Percentiles rank a stretch among this genome's conserved stretches.
phyloP scores from a whole-genome alignment of 1,140 invertebrate species.

The Antheraea mylitta region DNA sequence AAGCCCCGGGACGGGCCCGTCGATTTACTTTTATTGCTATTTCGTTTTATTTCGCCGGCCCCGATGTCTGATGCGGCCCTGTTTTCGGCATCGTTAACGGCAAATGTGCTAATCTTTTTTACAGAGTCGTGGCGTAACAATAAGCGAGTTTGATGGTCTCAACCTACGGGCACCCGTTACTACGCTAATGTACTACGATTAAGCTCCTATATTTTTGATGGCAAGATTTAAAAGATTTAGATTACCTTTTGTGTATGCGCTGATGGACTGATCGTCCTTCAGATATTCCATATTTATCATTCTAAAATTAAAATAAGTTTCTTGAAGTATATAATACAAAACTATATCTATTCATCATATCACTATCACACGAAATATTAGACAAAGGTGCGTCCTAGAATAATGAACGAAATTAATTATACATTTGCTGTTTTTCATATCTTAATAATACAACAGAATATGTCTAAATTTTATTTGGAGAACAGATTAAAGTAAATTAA shows the following conservation, averaged over 20 bases:
- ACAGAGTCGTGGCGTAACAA: slow-evolving; percentile 55
- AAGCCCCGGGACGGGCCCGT: slow-evolving; percentile 47
- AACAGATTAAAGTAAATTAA: too few species aligned
- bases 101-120: slow-evolving; percentile 76
- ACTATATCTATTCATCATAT: too few species aligned
- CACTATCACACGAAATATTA: too few species aligned
- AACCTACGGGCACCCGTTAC: slow-evolving; percentile 39
- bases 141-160: slow-evolving; percentile 53
- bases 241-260: neutral
- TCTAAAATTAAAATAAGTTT: neutral
- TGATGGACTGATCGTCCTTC: neutral
- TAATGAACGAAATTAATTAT: too few species aligned
- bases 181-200: slow-evolving; percentile 51
- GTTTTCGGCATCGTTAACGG: slow-evolving; percentile 70
- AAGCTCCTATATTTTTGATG: slow-evolving; percentile 47
- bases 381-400: too few species aligned
- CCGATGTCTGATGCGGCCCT: slow-evolving; percentile 60
- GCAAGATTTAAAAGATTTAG: slow-evolving; percentile 6
- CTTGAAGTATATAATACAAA: too few species aligned
- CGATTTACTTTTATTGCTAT: slow-evolving; percentile 75
- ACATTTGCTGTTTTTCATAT: too few species aligned
- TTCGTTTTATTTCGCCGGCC: slow-evolving; percentile 64
- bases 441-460: too few species aligned
- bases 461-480: too few species aligned
- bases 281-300: neutral